Percentiles rank a stretch among this genome's conserved stretches.
phyloP scores from a whole-genome alignment of 2,797 vertebrate genomes.

The Acipenser oxyrinchus region DNA sequence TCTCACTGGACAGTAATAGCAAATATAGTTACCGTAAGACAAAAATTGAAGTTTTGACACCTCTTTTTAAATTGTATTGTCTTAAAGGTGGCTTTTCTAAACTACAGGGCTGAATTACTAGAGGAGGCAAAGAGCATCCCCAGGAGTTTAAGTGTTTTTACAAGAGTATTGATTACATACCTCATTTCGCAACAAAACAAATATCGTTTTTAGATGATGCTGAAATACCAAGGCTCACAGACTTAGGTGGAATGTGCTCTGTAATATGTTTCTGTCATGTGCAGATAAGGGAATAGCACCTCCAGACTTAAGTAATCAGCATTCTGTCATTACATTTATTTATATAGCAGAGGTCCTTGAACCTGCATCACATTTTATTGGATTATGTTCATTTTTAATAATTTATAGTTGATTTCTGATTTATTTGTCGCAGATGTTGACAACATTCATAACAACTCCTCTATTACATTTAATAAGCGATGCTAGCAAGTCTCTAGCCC shows the following conservation, averaged over 20 bases:
- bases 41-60: constrained; percentile 27
- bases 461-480: no score
- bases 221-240: constrained; percentile 58
- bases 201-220: constrained; percentile 70
- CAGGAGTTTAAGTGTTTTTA: constrained; percentile 70
- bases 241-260: constrained; percentile 32
- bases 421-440: no score
- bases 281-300: background rate
- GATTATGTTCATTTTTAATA: background rate
- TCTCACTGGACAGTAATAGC: no score
- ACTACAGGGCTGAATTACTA: constrained; percentile 49
- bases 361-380: background rate
- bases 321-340: background rate
- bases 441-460: no score
- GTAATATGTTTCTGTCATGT: constrained; percentile 24
- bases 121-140: constrained; percentile 59
- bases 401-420: background rate
- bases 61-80: constrained; percentile 49
- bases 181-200: constrained; percentile 91
- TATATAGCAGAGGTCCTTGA: background rate
- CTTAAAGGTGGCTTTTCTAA: constrained; percentile 49
- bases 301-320: background rate
- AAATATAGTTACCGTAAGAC: no score
- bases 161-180: constrained; percentile 91
- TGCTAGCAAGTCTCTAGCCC: no score